Conservation (phyloP, 2,888 invertebrate species). For the Sympetrum striolatum region DNA sequence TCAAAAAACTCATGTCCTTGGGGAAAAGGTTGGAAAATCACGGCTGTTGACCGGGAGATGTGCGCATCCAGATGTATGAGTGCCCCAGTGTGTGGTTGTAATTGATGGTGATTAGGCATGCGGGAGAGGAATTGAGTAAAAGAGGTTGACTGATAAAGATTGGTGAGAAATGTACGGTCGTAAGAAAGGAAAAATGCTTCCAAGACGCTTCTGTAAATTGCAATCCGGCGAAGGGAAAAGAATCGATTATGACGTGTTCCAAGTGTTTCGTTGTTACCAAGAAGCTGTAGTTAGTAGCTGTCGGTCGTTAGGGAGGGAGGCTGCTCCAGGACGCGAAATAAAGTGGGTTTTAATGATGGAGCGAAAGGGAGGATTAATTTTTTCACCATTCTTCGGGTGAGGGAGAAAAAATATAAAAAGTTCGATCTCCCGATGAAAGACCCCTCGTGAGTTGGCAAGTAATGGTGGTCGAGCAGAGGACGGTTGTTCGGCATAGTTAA, state of each 20-base stretch:
- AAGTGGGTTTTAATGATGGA: constrained; percentile 28
- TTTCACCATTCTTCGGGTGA: not conserved
- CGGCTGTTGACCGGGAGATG: not conserved
- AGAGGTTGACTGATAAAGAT: not conserved
- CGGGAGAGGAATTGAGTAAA: not conserved
- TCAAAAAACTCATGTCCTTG: not conserved
- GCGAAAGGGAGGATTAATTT: not conserved
- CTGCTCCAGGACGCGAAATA: not conserved
- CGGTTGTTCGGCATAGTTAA: not conserved
- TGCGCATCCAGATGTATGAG: not conserved
- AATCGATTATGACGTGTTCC: not conserved
- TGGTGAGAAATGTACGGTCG: not conserved
- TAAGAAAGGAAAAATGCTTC: not conserved
- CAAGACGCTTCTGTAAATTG: not conserved
- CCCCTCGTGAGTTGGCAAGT: not conserved
- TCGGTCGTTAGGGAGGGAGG: not conserved
- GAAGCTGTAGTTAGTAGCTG: not conserved
- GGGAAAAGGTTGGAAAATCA: not conserved
- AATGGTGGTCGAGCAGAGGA: not conserved
- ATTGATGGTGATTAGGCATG: not conserved
- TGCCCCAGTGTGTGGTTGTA: not conserved
- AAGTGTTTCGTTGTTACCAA: not conserved
- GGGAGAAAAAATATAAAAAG: not conserved
- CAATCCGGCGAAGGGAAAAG: not conserved
- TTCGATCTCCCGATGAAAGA: not conserved